Base-by-base conservation (phyloP, 1,140 invertebrate genomes). In the Ceratina japonica region DNA sequence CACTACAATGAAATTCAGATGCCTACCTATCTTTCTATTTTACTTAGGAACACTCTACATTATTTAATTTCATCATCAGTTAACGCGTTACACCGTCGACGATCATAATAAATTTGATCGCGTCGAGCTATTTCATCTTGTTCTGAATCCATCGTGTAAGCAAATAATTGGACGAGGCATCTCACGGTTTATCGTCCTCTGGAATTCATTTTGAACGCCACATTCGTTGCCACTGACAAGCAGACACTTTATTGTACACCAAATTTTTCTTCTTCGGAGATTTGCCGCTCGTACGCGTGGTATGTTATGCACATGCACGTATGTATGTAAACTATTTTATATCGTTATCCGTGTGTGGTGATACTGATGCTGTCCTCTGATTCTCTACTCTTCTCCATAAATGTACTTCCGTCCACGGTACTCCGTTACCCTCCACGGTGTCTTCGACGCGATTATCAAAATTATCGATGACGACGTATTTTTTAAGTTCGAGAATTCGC, bases 111-210 rank as follows among this genome's bases (percentile, higher is more conserved):
- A 73, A 66, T 61, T 18, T 44, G 71, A 72, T 63, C 58, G 58
- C 65, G 49, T 72, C 56, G 49, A 56, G 59, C 59, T 78, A 72
- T 24, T 79, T 72, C 77, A 66, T 79, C 76, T 79, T 66, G 64
- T 79, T 73, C 61, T 68, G 31, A 64, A 82, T 76, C 56, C 81
- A 65, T 79, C 58, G 56, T 78, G 73, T 58, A 75, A 76, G 82
- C 58, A 77, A 78, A 69, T 75, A 78, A 81, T 80, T 76, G 65
- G 52, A 81, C 58, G 56, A 63, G 58, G 61, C 74, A 71, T 68
- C 82, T 77, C 44, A 77, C 63, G 66, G 71, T 84, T 84, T 75
- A 83, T 85, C 83, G 83, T 68, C 82, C 72, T 85, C 71, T 73
- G 65, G 82, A 78, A 80, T 85, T 76, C 56, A 44, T 61, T 70